Base-by-base conservation (phyloP, 2,113 vertebrate genomes). In the Acrocephalus kingi region DNA sequence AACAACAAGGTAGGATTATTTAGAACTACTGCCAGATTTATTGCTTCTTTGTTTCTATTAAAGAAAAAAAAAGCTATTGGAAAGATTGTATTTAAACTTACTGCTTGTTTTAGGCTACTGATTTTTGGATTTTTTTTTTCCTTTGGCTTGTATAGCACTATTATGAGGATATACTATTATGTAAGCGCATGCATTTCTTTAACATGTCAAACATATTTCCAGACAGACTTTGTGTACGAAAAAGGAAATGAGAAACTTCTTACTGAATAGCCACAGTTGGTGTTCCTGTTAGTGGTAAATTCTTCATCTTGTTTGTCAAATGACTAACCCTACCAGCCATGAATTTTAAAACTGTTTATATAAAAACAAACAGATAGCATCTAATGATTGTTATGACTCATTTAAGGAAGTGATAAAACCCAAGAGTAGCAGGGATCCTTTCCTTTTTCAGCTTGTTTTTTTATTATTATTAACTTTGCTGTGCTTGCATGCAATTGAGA, bases 401-500 rank as follows among this genome's bases (percentile, higher is more conserved):
- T 75, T 93, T 93, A 74, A 90, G 92, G 95, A 96, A 88, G 94
- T 72, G 94, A 94, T 93, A 94, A 90, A 92, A 56, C 89, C 37
- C 35, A 75, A 49, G 73, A 81, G 73, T 48, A 92, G 45, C 61
- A 87, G 64, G 73, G 52, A 55, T 69, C 35, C 24, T 86, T 92
- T 84, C 48, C 83, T 93, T 93, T 90, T 78, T 68, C 68, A 87
- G 43, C 48, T 81, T 87, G 37, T 11, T 39, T 49, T 69, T 69
- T 59, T 62, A 41, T 41, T 37, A 68, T 68, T 87, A 67, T 59
- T 93, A 86, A 45, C 15, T 5, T 87, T 84, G 35, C 22, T 92
- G 30, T 0, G 1, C 39, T 93, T 89, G 23, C 1, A 3, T 90
- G 79, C 43, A 6, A 6, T 33, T 80, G 79, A 84, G 55, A 84